Percentiles rank a stretch among this genome's conserved stretches.
Conservation (phyloP, 2,888 invertebrate species). For the Drosophila rellima region DNA sequence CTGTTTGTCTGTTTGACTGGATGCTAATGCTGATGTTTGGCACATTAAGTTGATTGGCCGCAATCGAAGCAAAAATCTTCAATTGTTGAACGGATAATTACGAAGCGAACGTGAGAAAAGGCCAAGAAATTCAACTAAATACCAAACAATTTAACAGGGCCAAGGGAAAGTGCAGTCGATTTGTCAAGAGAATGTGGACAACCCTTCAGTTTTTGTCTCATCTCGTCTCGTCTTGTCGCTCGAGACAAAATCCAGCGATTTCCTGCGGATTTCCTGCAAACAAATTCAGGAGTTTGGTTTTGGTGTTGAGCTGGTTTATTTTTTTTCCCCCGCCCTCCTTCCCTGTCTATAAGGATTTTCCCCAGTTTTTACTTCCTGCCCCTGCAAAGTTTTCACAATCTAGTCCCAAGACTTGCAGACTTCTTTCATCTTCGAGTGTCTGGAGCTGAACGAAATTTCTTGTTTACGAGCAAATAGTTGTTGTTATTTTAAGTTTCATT, state of each 20-base stretch:
- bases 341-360: not conserved
- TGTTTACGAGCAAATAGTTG: slow-evolving; percentile 81
- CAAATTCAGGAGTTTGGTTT: slow-evolving; percentile 76
- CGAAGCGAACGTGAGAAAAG: slow-evolving; percentile 60
- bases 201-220: slow-evolving; percentile 62
- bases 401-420: slow-evolving; percentile 51
- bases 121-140: slow-evolving; percentile 66
- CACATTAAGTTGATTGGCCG: slow-evolving; percentile 78
- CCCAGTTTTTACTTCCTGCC: not conserved
- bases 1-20: slow-evolving; percentile 35
- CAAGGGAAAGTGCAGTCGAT: slow-evolving; percentile 49
- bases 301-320: slow-evolving; percentile 39
- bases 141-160: slow-evolving; percentile 54
- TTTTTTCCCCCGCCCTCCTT: not conserved
- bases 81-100: slow-evolving; percentile 76
- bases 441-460: slow-evolving; percentile 77
- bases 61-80: slow-evolving; percentile 62
- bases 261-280: slow-evolving; percentile 80
- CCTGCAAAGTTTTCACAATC: slow-evolving; percentile 48
- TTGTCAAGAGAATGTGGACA: slow-evolving; percentile 53
- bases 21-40: slow-evolving; percentile 75
- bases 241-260: slow-evolving; percentile 75
- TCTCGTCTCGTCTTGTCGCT: slow-evolving; percentile 16
- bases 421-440: slow-evolving; percentile 72
- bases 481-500: slow-evolving; percentile 82